Percentiles rank a stretch among this genome's conserved stretches.
These are phyloP conservation scores for Exephanes ischioxanthus DNA, from an alignment of 2,888 invertebrate genomes.

Conservation along the genomic window DNA sequence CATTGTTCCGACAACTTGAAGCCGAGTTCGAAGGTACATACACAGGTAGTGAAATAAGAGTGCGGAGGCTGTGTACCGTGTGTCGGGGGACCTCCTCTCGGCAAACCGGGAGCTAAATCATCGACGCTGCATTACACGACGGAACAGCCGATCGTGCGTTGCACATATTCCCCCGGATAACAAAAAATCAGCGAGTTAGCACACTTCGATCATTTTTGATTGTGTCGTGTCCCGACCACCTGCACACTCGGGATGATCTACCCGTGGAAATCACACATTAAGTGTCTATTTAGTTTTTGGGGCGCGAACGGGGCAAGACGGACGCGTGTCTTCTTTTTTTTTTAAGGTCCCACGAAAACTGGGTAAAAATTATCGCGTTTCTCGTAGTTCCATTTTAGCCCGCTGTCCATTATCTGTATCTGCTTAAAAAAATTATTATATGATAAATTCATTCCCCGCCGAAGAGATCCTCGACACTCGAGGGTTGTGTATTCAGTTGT, in stretches of 20 bases:
- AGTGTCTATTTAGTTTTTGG: neutral
- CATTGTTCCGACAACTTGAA: constrained; percentile 80
- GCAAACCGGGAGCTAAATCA: constrained; percentile 68
- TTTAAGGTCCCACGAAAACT: neutral
- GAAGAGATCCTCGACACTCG: too few species aligned
- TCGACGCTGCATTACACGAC: constrained; percentile 62
- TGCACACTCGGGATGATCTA: neutral
- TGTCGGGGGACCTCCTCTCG: constrained; percentile 23
- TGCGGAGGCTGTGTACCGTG: constrained; percentile 27
- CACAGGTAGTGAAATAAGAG: constrained; percentile 46
- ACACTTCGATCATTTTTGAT: constrained; percentile 33
- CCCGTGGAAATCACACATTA: neutral
- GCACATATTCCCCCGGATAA: constrained; percentile 62
- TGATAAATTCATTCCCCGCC: too few species aligned
- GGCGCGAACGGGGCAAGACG: neutral
- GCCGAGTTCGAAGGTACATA: constrained; percentile 71
- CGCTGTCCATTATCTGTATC: too few species aligned
- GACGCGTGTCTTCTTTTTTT: neutral
- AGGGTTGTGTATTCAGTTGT: neutral
- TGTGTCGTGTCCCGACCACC: constrained; percentile 10
- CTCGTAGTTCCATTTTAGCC: neutral
- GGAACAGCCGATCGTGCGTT: constrained; percentile 70
- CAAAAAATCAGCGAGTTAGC: constrained; percentile 33
- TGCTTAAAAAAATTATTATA: too few species aligned
- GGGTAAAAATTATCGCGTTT: neutral